Conservation (phyloP, 2,113 vertebrate species). For the Furnarius figulus region DNA sequence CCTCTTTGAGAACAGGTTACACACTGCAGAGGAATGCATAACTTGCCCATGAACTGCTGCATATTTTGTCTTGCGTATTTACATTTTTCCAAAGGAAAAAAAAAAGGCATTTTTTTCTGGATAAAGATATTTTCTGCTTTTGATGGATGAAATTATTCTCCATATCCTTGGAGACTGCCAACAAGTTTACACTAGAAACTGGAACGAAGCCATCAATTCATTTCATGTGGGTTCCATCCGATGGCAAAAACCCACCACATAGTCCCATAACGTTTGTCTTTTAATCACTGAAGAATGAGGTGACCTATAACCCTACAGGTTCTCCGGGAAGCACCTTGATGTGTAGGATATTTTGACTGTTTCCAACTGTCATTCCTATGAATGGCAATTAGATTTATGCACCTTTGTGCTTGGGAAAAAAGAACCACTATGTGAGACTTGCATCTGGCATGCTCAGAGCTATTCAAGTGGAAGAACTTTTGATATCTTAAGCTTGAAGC, state of each 20-base stretch:
- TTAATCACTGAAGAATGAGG: neutral
- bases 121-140: slow-evolving; percentile 50
- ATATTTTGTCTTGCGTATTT: slow-evolving; percentile 47
- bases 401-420: neutral
- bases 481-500: neutral
- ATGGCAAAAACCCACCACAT: neutral
- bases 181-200: slow-evolving; percentile 34
- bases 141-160: slow-evolving; percentile 57
- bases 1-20: slow-evolving; percentile 55
- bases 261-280: neutral
- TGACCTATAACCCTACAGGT: neutral
- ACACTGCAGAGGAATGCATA: slow-evolving; percentile 54
- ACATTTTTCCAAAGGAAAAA: slow-evolving; percentile 26
- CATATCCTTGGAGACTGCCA: slow-evolving; percentile 35
- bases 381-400: neutral
- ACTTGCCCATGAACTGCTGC: slow-evolving; percentile 57
- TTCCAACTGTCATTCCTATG: neutral
- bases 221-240: slow-evolving; percentile 1
- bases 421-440: neutral
- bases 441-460: neutral
- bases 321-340: neutral
- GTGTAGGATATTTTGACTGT: neutral
- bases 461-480: neutral
- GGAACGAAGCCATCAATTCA: neutral
- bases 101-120: neutral